phyloP scores from a whole-genome alignment of 2,797 vertebrate species.

The Anas bernieri region DNA sequence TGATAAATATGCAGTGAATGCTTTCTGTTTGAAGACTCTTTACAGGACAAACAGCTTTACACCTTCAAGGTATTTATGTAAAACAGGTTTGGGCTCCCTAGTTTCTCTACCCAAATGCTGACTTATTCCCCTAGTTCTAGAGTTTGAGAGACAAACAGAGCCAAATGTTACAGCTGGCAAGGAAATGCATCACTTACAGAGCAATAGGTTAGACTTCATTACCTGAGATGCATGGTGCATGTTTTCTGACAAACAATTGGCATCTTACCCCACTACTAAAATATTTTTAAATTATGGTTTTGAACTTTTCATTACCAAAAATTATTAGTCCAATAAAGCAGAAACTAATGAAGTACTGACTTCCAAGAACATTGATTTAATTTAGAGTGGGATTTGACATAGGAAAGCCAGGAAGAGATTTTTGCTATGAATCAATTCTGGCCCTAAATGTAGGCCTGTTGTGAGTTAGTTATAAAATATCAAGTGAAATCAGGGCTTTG shows the following conservation, averaged over 20 bases:
- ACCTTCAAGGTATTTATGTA: neutral
- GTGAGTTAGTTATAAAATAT: neutral
- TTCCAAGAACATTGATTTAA: neutral
- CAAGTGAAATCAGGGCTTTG: neutral
- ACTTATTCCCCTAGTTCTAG: neutral
- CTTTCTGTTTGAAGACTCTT: neutral
- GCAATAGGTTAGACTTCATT: neutral
- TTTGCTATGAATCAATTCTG: neutral
- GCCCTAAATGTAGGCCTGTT: neutral
- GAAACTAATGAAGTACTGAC: neutral
- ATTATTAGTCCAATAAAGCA: neutral
- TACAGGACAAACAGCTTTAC: neutral
- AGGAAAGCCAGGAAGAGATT: neutral
- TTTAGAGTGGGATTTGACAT: neutral
- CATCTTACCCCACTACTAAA: neutral
- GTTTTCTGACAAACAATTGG: neutral
- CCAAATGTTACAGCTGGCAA: neutral
- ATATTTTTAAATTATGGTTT: neutral
- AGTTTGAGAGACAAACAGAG: neutral
- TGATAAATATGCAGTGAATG: rapidly evolving
- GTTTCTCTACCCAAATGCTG: neutral
- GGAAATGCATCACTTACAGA: neutral
- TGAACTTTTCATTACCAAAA: neutral
- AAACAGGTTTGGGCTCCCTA: neutral
- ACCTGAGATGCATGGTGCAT: rapidly evolving